These are phyloP conservation scores for Alligator mississippiensis DNA, from an alignment of 2,113 vertebrate species.

Conservation along the genomic window DNA sequence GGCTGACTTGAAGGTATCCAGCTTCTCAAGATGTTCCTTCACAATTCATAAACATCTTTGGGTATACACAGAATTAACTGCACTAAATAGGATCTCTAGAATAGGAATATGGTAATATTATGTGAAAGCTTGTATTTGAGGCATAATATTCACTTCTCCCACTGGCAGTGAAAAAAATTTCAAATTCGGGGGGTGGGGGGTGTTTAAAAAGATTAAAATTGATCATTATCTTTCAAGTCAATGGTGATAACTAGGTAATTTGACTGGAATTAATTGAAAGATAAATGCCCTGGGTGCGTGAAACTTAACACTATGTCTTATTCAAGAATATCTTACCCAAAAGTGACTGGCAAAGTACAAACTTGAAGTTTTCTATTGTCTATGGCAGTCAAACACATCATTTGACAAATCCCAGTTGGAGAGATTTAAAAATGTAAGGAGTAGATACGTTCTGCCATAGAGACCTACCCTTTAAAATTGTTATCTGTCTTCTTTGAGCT, in stretches of 20 bases:
- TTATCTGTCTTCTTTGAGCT: background rate
- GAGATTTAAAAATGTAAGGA: background rate
- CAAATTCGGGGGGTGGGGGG: background rate
- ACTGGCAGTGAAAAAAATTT: background rate
- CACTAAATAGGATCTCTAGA: conserved; percentile 7
- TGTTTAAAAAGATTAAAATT: background rate
- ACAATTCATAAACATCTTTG: background rate
- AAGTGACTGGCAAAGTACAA: background rate
- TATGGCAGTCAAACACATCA: background rate
- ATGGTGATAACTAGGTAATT: background rate
- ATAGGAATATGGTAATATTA: background rate
- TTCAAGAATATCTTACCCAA: background rate
- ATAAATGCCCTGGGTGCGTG: background rate
- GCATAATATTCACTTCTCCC: conserved; percentile 4
- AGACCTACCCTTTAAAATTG: background rate
- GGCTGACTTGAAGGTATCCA: no score
- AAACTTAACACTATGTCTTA: background rate
- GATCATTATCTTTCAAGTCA: background rate
- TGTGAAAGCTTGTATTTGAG: background rate
- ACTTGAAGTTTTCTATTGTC: background rate
- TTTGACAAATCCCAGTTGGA: background rate
- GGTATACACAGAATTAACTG: background rate
- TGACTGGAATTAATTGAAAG: background rate
- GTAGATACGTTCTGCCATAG: background rate
- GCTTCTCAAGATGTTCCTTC: no score